Percentiles rank a stretch among this genome's conserved stretches.
phyloP scores from a whole-genome alignment of 2,113 vertebrate species.

The Typhlomys cinereus region DNA sequence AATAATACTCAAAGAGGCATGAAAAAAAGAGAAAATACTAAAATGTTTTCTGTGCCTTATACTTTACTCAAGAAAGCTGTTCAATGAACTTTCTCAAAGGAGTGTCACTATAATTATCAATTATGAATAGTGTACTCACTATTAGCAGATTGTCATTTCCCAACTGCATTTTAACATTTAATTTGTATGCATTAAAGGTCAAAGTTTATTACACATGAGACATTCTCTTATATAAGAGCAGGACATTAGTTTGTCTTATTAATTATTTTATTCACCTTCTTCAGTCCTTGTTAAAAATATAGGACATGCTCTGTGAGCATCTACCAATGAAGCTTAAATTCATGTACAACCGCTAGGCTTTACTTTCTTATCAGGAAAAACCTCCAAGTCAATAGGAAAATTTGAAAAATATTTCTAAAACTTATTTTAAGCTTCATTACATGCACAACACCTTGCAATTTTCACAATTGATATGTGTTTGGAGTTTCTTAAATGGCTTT shows the following conservation, averaged over 20 bases:
- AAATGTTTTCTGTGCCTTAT: not conserved
- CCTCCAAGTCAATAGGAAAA: not conserved
- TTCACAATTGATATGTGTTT: not conserved
- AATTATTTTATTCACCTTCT: not conserved
- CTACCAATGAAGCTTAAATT: not conserved
- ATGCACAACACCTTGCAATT: not conserved
- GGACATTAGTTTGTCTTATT: not conserved
- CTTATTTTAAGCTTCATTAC: not conserved
- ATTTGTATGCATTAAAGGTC: not conserved
- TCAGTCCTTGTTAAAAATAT: not conserved
- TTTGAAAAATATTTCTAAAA: slow-evolving; percentile 26
- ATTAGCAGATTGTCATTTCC: not conserved
- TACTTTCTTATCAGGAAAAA: not conserved
- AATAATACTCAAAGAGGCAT: no score
- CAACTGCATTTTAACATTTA: not conserved
- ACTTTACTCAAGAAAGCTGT: not conserved
- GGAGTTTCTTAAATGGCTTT: not conserved
- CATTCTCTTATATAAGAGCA: not conserved
- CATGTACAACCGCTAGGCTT: not conserved
- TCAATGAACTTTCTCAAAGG: not conserved
- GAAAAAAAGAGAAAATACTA: no score
- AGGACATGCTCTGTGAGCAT: not conserved
- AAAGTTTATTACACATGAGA: not conserved
- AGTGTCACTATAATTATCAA: not conserved
- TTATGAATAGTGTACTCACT: not conserved